phyloP scores from a whole-genome alignment of 2,888 invertebrate species.

The Euzophera pinguis region DNA sequence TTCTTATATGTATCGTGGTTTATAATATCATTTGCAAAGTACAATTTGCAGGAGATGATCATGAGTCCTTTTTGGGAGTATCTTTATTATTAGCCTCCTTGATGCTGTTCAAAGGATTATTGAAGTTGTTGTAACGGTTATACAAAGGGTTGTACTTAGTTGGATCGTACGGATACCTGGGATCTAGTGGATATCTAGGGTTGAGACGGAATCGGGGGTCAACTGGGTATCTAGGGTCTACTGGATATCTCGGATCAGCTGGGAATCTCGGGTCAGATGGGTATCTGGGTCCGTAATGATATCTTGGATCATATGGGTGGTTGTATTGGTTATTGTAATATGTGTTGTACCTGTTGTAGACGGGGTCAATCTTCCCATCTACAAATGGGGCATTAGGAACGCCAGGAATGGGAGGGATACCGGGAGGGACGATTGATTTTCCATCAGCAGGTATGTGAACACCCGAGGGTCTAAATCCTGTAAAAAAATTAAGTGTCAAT shows the following conservation, averaged over 20 bases:
- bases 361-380: slow-evolving; percentile 42
- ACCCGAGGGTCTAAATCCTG: slow-evolving; percentile 82
- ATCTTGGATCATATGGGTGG: slow-evolving; percentile 25
- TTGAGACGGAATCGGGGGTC: no score
- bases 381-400: slow-evolving; percentile 25
- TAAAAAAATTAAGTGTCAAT: slow-evolving; percentile 12
- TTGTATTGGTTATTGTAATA: slow-evolving; percentile 35
- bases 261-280: slow-evolving; percentile 25
- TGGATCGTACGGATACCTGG: slow-evolving; percentile 26
- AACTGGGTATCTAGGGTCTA: no score
- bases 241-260: slow-evolving; percentile 3
- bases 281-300: slow-evolving; percentile 38
- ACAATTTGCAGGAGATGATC: neutral
- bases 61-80: slow-evolving; percentile 27
- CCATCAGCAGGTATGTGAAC: slow-evolving; percentile 82
- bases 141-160: slow-evolving; percentile 34
- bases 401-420: slow-evolving; percentile 32
- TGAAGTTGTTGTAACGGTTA: slow-evolving; percentile 31
- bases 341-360: slow-evolving; percentile 46
- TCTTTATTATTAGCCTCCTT: slow-evolving; percentile 28
- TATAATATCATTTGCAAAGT: neutral
- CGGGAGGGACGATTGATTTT: slow-evolving; percentile 62
- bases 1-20: slow-evolving; percentile 12
- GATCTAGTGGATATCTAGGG: slow-evolving; percentile 16
- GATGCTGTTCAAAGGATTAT: slow-evolving; percentile 16